These are phyloP conservation scores for Hafferia zeledoni DNA, from an alignment of 2,797 vertebrate species.

Conservation along the genomic window DNA sequence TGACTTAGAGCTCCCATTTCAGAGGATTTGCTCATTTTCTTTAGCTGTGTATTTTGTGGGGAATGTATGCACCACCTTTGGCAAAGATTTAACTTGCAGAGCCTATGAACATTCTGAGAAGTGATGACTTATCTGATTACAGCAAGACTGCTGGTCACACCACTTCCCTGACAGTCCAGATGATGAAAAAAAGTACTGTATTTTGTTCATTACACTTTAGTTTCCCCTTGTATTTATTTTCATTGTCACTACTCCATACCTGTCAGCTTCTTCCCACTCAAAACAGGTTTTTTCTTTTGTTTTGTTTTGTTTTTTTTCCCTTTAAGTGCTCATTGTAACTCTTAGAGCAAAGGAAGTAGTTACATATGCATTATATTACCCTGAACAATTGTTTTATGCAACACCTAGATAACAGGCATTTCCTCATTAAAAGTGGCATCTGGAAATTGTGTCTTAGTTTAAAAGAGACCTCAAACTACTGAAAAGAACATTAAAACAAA, in stretches of 20 bases:
- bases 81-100: neutral
- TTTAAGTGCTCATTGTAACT: neutral
- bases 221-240: neutral
- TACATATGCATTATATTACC: neutral
- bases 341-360: neutral
- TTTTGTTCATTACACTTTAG: neutral
- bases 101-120: neutral
- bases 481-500: neutral
- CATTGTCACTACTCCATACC: neutral
- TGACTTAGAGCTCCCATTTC: neutral
- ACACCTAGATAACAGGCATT: neutral
- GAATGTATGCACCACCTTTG: neutral
- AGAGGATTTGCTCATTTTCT: neutral
- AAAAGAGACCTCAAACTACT: neutral
- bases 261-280: neutral
- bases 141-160: neutral
- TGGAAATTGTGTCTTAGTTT: neutral
- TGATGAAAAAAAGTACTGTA: neutral
- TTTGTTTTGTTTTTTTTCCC: neutral
- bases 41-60: neutral
- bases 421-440: neutral
- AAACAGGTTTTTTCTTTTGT: neutral
- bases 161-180: neutral
- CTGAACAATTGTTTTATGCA: neutral
- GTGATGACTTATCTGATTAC: neutral